phyloP scores from a whole-genome alignment of 2,888 invertebrate genomes.

The Torymus tubicola region DNA sequence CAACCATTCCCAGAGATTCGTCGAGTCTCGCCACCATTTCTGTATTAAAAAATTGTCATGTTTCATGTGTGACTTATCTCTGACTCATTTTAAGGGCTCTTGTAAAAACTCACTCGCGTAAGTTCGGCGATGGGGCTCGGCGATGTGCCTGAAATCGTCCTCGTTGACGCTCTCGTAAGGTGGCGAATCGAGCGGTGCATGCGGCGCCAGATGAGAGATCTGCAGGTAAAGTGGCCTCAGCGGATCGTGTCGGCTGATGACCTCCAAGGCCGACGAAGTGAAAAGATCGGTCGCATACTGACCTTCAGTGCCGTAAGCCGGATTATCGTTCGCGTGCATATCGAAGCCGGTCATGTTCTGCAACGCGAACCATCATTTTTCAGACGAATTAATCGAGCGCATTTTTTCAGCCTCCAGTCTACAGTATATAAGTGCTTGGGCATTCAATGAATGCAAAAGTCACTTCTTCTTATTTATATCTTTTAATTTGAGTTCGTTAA shows the following conservation, averaged over 20 bases:
- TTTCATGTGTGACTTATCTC: no score
- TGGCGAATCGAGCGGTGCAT: constrained; percentile 84
- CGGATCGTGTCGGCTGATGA: constrained; percentile 81
- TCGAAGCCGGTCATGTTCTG: constrained; percentile 77
- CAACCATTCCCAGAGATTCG: constrained; percentile 80
- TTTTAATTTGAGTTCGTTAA: no score
- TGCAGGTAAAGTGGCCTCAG: constrained; percentile 86
- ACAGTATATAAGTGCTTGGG: no score
- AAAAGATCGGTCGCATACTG: constrained; percentile 86
- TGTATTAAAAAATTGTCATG: constrained; percentile 64
- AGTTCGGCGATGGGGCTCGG: constrained; percentile 83
- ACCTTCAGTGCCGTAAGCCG: constrained; percentile 76
- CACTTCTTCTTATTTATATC: no score
- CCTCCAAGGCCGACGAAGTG: constrained; percentile 81
- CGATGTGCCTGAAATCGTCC: constrained; percentile 82
- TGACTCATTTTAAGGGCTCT: no score
- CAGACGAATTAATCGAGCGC: neutral
- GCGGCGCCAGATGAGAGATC: constrained; percentile 89
- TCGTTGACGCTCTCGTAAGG: constrained; percentile 81
- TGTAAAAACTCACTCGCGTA: constrained; percentile 82
- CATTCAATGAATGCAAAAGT: no score
- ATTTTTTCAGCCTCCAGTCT: no score
- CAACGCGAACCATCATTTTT: constrained; percentile 41
- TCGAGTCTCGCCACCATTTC: constrained; percentile 83
- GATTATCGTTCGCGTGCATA: constrained; percentile 76